A percentile compares a stretch with the other conserved stretches of the same genome.
phyloP scores from a whole-genome alignment of 2,888 invertebrate genomes.

The Brachylomia viminalis region DNA sequence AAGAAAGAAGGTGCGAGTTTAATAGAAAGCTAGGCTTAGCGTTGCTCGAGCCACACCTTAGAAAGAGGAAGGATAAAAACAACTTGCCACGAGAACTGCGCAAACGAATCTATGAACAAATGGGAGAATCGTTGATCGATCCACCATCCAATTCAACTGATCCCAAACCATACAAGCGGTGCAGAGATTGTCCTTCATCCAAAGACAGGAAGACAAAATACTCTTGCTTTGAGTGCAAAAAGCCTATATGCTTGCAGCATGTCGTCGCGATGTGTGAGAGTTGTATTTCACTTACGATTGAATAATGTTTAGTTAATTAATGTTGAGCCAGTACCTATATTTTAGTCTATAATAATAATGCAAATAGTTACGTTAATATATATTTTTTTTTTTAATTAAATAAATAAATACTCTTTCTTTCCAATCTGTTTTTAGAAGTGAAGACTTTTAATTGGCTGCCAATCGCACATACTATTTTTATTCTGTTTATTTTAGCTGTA shows the following conservation, averaged over 20 bases:
- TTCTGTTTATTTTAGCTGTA: too few relatives aligned
- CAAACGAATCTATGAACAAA: conserved; percentile 43
- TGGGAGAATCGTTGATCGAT: conserved; percentile 30
- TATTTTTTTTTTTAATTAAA: too few relatives aligned
- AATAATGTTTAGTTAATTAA: not conserved
- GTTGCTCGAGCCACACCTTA: conserved; percentile 24
- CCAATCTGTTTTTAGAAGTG: too few relatives aligned
- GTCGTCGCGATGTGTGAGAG: conserved; percentile 38
- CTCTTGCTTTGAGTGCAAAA: conserved; percentile 39
- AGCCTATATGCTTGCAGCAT: conserved; percentile 47
- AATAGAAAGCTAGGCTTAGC: conserved; percentile 38
- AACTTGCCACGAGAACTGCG: conserved; percentile 45
- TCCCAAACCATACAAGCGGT: conserved; percentile 34
- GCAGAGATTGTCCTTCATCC: conserved; percentile 40
- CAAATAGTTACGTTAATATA: not conserved
- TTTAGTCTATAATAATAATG: not conserved
- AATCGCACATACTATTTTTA: too few relatives aligned
- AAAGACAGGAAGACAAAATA: conserved; percentile 47
- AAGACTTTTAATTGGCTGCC: too few relatives aligned
- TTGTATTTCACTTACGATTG: conserved; percentile 17
- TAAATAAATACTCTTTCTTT: too few relatives aligned
- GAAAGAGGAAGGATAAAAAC: conserved; percentile 27
- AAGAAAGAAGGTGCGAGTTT: conserved; percentile 36
- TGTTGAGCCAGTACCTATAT: too few relatives aligned
- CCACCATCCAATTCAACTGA: not conserved